phyloP scores from a whole-genome alignment of 23 tunicate species.

The Diplosoma virens region DNA sequence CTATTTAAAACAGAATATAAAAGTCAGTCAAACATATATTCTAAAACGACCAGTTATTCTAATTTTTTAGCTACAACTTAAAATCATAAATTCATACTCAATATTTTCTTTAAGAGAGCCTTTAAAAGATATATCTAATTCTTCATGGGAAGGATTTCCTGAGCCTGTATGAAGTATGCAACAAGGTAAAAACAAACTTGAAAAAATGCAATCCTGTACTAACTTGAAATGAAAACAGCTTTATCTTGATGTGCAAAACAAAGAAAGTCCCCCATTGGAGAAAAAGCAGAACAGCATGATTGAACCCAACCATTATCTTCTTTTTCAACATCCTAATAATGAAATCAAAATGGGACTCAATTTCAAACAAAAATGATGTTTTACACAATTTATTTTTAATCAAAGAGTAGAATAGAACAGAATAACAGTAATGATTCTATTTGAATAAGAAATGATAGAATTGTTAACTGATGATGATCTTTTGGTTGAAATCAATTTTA shows the following conservation, averaged over 20 bases:
- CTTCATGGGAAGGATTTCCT: background rate
- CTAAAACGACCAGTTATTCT: no score
- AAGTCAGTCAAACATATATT: no score
- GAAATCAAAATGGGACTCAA: no score
- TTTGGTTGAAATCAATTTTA: no score
- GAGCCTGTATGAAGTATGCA: no score
- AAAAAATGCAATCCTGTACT: background rate
- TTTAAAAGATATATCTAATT: conserved; percentile 27
- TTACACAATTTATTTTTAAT: background rate
- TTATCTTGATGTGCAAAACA: conserved; percentile 45
- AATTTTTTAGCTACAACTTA: background rate
- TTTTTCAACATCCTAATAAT: background rate
- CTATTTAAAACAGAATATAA: no score
- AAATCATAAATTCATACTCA: background rate
- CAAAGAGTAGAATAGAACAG: background rate
- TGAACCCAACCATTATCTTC: conserved; percentile 36
- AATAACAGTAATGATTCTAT: background rate
- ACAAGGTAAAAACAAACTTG: background rate
- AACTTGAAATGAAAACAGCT: conserved; percentile 63
- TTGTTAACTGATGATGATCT: no score
- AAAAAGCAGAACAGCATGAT: conserved; percentile 45
- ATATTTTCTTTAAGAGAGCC: conserved; percentile 18
- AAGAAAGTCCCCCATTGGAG: conserved; percentile 47
- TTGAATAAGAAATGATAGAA: no score
- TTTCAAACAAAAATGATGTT: background rate